Evolutionary conservation across 2,888 invertebrate genomes (phyloP).

Genomic region (Trilocha varians): DNA sequence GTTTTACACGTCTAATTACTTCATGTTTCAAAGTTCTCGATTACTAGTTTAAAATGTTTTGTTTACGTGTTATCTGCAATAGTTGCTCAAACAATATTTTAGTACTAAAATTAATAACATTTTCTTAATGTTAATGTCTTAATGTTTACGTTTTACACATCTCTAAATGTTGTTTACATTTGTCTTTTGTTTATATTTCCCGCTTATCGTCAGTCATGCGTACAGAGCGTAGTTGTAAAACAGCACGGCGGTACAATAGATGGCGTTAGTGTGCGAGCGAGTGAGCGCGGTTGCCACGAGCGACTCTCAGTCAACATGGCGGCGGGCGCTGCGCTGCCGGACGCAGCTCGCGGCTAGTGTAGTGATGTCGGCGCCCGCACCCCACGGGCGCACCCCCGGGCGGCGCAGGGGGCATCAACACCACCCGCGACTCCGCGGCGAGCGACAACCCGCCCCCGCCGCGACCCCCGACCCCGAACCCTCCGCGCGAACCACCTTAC

Average conservation of each 20-base stretch:
- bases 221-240: conserved; percentile 40
- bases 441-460: conserved; percentile 69
- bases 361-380: conserved; percentile 74
- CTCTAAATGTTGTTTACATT: background rate
- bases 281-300: conserved; percentile 31
- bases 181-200: conserved; percentile 18
- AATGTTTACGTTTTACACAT: background rate
- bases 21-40: too few species aligned
- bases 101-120: too few species aligned
- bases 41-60: too few species aligned
- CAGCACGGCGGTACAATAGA: conserved; percentile 50
- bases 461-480: conserved; percentile 39
- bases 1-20: too few species aligned
- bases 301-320: conserved; percentile 74
- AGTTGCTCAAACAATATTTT: too few species aligned
- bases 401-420: conserved; percentile 83
- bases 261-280: conserved; percentile 56
- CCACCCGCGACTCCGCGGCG: conserved; percentile 79
- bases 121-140: too few species aligned
- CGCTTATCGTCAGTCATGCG: conserved; percentile 24
- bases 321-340: conserved; percentile 69
- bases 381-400: conserved; percentile 74
- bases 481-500: conserved; percentile 66
- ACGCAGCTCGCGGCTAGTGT: conserved; percentile 48
- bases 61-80: too few species aligned